phyloP scores from a whole-genome alignment of 2,888 invertebrate species.

The Adelognathus sp. region DNA sequence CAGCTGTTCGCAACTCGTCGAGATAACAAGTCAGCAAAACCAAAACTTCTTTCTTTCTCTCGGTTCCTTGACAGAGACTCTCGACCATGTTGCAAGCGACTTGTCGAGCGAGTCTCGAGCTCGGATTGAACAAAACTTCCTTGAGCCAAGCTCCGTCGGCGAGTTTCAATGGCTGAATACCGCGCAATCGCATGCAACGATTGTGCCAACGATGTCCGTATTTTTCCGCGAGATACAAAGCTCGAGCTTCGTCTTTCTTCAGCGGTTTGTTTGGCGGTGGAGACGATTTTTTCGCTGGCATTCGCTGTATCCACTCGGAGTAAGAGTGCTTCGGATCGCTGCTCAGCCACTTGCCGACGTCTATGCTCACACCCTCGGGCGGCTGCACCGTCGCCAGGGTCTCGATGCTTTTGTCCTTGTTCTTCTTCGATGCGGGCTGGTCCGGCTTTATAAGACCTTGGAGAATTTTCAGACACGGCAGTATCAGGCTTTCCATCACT shows the following conservation, averaged over 20 bases:
- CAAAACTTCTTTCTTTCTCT: conserved; percentile 88
- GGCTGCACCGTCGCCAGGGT: conserved; percentile 83
- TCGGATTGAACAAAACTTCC: conserved; percentile 95
- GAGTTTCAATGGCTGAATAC: conserved; percentile 84
- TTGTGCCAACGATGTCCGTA: conserved; percentile 87
- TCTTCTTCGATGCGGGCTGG: conserved; percentile 83
- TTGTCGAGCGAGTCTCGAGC: conserved; percentile 93
- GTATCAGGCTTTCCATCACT: conserved; percentile 94
- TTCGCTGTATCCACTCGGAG: conserved; percentile 87
- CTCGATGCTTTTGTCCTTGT: conserved; percentile 83
- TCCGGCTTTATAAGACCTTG: conserved; percentile 90
- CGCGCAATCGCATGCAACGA: conserved; percentile 80
- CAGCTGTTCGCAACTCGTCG: conserved; percentile 92
- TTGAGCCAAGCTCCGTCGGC: conserved; percentile 92
- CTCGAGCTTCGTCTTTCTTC: conserved; percentile 75
- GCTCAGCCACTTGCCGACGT: conserved; percentile 88
- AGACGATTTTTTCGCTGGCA: conserved; percentile 82
- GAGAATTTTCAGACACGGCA: conserved; percentile 96
- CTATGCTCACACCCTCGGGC: conserved; percentile 86
- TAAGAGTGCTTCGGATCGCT: conserved; percentile 88
- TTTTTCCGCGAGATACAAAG: conserved; percentile 88
- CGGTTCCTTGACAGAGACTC: conserved; percentile 88
- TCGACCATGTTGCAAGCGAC: conserved; percentile 95
- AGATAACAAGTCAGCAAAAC: conserved; percentile 94
- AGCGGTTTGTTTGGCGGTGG: conserved; percentile 71